A percentile compares a stretch with the other conserved stretches of the same genome.
Evolutionary conservation across 2,113 vertebrate species (phyloP).

Genomic region (Oreocharis arfaki): DNA sequence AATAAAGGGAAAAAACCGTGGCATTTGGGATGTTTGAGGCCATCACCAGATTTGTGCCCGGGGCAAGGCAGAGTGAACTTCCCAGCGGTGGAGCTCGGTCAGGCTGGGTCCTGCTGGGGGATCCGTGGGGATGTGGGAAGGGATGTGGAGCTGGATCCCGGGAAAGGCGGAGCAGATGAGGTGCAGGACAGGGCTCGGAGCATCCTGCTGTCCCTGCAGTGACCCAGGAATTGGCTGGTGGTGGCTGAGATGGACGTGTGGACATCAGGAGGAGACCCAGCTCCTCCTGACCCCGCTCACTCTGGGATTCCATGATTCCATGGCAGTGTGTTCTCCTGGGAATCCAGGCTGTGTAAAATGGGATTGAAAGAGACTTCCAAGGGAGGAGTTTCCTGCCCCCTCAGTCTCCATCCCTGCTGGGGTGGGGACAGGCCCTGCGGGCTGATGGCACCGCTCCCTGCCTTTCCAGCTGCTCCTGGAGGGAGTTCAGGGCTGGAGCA

Average conservation of each 20-base stretch:
- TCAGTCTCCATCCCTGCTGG: not conserved
- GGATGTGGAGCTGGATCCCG: rapidly evolving
- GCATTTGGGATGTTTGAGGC: not conserved
- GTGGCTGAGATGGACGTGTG: not conserved
- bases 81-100: not conserved
- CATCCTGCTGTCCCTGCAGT: not conserved
- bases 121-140: not conserved
- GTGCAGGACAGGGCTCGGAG: not conserved
- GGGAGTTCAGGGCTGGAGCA: not conserved
- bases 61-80: not conserved
- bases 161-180: not conserved
- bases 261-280: not conserved
- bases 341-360: not conserved
- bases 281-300: not conserved
- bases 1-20: rapidly evolving
- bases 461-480: not conserved
- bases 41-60: not conserved
- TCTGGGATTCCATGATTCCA: not conserved
- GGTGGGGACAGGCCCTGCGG: not conserved
- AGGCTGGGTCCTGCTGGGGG: not conserved
- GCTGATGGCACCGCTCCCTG: not conserved
- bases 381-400: not conserved
- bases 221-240: not conserved
- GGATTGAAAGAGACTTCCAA: not conserved
- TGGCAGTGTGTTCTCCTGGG: not conserved